Evolutionary conservation across 2,888 invertebrate genomes (phyloP).

Genomic region (Trilocha varians): DNA sequence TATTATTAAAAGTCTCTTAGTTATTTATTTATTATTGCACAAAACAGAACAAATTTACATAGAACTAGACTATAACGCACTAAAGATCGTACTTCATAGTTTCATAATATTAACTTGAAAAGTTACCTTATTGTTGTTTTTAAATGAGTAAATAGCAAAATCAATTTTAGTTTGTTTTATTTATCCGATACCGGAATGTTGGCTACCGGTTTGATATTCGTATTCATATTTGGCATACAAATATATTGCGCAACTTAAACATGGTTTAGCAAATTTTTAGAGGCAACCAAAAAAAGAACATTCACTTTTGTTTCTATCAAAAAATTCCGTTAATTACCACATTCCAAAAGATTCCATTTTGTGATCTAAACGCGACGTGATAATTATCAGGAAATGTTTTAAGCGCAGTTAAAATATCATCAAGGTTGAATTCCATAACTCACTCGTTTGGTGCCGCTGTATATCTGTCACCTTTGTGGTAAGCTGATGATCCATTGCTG

Average conservation of each 20-base stretch:
- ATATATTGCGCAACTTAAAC: background rate
- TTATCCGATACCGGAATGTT: too few species aligned
- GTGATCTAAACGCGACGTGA: slow-evolving; percentile 2
- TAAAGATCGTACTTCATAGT: too few species aligned
- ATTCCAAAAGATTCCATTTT: slow-evolving; percentile 8
- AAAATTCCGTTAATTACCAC: background rate
- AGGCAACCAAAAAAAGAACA: background rate
- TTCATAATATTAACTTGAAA: too few species aligned
- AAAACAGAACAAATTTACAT: too few species aligned
- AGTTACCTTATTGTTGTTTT: too few species aligned
- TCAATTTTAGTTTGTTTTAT: too few species aligned
- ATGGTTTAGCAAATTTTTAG: background rate
- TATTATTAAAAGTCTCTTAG: background rate
- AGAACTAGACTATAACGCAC: too few species aligned
- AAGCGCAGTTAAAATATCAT: slow-evolving; percentile 2
- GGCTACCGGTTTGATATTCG: too few species aligned
- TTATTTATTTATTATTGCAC: too few species aligned
- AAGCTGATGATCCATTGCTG: slow-evolving; percentile 49
- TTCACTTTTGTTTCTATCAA: background rate
- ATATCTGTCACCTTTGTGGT: slow-evolving; percentile 60
- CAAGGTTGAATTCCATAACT: slow-evolving; percentile 26
- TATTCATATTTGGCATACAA: background rate
- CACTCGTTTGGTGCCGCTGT: slow-evolving; percentile 66
- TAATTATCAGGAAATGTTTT: background rate
- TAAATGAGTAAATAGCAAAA: too few species aligned